Evolutionary conservation across 2,113 vertebrate species (phyloP).

Genomic region (Microtus pennsylvanicus): DNA sequence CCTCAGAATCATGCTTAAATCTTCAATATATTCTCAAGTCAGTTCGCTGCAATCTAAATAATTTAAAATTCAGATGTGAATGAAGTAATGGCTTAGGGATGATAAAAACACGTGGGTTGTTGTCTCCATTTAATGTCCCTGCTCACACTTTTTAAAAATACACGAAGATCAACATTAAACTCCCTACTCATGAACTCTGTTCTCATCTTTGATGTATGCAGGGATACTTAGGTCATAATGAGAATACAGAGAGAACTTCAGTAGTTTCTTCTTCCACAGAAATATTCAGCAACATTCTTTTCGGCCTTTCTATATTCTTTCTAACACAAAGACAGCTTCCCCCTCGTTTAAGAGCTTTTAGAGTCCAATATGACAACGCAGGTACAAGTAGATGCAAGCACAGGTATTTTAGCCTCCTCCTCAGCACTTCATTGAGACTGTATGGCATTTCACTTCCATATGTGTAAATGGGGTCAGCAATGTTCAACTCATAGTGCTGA

Average conservation of each 20-base stretch:
- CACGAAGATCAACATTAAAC: not conserved
- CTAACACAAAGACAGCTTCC: not conserved
- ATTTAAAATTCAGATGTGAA: slow-evolving; percentile 68
- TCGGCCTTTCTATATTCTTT: not conserved
- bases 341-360: not conserved
- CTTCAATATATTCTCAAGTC: slow-evolving; percentile 63
- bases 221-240: not conserved
- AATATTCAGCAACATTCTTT: not conserved
- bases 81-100: slow-evolving; percentile 38
- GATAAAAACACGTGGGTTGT: slow-evolving; percentile 36
- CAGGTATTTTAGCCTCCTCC: not conserved
- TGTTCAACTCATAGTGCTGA: not conserved
- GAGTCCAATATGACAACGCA: not conserved
- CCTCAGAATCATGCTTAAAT: slow-evolving; percentile 11
- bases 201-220: not conserved
- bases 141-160: slow-evolving; percentile 8
- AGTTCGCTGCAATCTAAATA: slow-evolving; percentile 65
- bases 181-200: not conserved
- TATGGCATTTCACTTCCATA: not conserved
- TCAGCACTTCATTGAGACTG: not conserved
- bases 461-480: not conserved
- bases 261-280: not conserved
- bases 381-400: not conserved
- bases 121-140: slow-evolving; percentile 15
- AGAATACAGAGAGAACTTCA: not conserved